These are phyloP conservation scores for Epicampocera succincta DNA, from an alignment of 2,888 invertebrate genomes.

Conservation along the genomic window DNA sequence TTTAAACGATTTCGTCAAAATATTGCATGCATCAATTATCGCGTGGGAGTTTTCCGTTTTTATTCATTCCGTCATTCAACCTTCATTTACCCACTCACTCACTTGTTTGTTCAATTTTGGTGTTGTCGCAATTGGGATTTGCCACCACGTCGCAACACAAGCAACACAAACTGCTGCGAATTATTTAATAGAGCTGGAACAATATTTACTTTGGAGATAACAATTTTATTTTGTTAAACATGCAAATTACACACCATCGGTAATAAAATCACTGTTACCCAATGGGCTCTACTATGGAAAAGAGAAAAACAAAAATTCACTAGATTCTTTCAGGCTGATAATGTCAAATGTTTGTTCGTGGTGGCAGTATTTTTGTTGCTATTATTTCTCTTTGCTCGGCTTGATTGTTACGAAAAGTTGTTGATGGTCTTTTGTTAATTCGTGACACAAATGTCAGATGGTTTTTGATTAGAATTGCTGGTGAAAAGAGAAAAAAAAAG, in stretches of 20 bases:
- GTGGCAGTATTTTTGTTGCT: constrained; percentile 7
- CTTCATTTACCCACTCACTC: constrained; percentile 24
- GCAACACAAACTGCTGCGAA: constrained; percentile 3
- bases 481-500: constrained; percentile 10
- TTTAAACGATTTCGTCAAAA: constrained; percentile 59
- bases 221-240: constrained; percentile 75
- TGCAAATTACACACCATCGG: constrained; percentile 77
- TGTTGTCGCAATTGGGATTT: constrained; percentile 71
- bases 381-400: constrained; percentile 16
- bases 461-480: constrained; percentile 57
- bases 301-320: constrained; percentile 44
- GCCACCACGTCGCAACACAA: constrained; percentile 35
- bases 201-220: constrained; percentile 42
- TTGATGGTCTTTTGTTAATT: constrained; percentile 68
- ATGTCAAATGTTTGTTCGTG: constrained; percentile 62
- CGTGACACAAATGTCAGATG: constrained; percentile 71
- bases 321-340: constrained; percentile 64
- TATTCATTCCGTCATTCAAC: constrained; percentile 36
- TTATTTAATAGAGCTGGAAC: constrained; percentile 2
- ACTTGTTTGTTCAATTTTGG: constrained; percentile 62
- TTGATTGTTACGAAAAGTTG: constrained; percentile 60
- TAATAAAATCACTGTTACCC: constrained; percentile 74
- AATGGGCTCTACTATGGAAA: constrained; percentile 43
- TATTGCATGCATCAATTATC: constrained; percentile 70
- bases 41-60: constrained; percentile 64